phyloP scores from a whole-genome alignment of 2,797 vertebrate genomes.

The Eidolon dupreanum region DNA sequence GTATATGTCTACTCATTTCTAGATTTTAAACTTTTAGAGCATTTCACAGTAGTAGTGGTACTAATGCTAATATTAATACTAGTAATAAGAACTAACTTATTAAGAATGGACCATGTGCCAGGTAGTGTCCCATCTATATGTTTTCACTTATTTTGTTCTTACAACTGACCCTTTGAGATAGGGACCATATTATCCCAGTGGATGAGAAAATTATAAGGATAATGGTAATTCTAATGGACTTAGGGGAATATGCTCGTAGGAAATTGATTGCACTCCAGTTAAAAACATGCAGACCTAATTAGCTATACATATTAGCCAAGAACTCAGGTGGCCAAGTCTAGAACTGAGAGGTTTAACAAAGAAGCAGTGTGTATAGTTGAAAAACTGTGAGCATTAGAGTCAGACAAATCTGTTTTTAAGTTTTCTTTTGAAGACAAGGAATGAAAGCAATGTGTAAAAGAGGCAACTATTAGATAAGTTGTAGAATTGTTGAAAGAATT shows the following conservation, averaged over 20 bases:
- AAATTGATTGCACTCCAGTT: background rate
- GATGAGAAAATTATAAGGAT: background rate
- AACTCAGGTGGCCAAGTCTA: background rate
- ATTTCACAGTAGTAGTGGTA: background rate
- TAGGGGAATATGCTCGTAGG: background rate
- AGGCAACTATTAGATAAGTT: background rate
- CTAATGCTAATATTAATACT: background rate
- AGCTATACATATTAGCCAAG: background rate
- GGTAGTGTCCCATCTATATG: background rate
- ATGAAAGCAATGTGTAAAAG: background rate
- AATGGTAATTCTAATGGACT: background rate
- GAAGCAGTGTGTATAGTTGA: background rate
- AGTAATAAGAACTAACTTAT: background rate
- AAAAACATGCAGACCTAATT: background rate
- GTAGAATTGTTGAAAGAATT: background rate
- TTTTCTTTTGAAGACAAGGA: background rate
- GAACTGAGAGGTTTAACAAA: background rate
- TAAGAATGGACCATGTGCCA: background rate
- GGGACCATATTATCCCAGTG: background rate
- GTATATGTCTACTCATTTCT: background rate
- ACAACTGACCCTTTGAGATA: background rate
- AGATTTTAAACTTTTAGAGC: conserved; percentile 16
- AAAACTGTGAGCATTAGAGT: background rate
- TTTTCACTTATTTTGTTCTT: background rate
- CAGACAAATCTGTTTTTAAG: background rate